phyloP scores from a whole-genome alignment of 2,797 vertebrate genomes.

The Gobionotothen gibberifrons region DNA sequence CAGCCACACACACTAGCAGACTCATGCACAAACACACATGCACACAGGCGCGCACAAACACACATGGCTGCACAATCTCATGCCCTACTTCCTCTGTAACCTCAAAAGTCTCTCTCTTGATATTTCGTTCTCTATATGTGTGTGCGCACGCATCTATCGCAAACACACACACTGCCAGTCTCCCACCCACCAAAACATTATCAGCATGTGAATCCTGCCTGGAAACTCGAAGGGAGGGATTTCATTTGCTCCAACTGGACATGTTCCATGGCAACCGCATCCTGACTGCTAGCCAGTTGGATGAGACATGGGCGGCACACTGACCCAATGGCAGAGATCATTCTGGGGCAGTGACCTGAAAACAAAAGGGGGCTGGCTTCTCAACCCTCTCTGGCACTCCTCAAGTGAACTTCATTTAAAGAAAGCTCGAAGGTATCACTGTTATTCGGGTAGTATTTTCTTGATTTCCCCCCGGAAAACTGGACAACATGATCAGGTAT shows the following conservation, averaged over 20 bases:
- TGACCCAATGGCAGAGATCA: constrained; percentile 78
- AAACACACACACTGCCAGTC: constrained; percentile 27
- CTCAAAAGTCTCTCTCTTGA: constrained; percentile 71
- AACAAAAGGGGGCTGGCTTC: constrained; percentile 60
- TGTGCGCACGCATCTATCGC: constrained; percentile 21
- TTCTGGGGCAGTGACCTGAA: constrained; percentile 66
- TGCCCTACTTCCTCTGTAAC: constrained; percentile 82
- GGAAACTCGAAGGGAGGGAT: constrained; percentile 73
- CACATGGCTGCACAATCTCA: constrained; percentile 85
- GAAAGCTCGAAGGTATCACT: constrained; percentile 18
- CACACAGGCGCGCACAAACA: constrained; percentile 52
- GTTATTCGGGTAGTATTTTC: constrained; percentile 35
- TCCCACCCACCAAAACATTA: constrained; percentile 68
- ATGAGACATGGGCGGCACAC: constrained; percentile 60
- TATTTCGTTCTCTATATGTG: constrained; percentile 64
- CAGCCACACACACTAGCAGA: constrained; percentile 37
- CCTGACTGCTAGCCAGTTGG: constrained; percentile 72
- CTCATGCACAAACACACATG: background rate
- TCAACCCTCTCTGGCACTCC: constrained; percentile 15
- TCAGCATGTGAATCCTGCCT: constrained; percentile 77
- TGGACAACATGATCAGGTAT: background rate
- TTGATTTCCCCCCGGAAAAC: background rate
- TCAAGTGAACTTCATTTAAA: constrained; percentile 26
- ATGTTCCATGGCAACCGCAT: constrained; percentile 77
- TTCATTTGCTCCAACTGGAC: constrained; percentile 73